phyloP scores from a whole-genome alignment of 2,888 invertebrate species.

The Sicus ferrugineus region DNA sequence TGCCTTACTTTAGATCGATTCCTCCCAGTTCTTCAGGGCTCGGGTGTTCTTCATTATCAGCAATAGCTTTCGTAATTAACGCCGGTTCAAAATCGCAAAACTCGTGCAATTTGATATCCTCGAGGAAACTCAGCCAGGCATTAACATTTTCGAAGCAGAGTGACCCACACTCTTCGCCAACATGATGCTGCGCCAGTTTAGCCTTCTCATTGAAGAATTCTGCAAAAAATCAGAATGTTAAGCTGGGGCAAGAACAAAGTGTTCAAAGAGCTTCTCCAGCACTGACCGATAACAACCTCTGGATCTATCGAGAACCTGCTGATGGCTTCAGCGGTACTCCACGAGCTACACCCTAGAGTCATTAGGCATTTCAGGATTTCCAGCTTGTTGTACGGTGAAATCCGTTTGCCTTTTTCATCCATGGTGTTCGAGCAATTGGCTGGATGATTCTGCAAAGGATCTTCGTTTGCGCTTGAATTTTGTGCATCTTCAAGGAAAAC shows the following conservation, averaged over 20 bases:
- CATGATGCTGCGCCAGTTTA: constrained; percentile 45
- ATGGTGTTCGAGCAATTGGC: neutral
- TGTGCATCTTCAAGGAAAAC: neutral
- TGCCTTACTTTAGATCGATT: constrained; percentile 39
- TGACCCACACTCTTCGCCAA: constrained; percentile 52
- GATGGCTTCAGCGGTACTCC: constrained; percentile 11
- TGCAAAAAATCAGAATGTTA: constrained; percentile 32
- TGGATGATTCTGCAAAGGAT: neutral
- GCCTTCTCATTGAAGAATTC: constrained; percentile 49
- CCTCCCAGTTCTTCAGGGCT: constrained; percentile 33
- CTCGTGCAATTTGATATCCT: constrained; percentile 40
- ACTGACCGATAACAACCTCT: constrained; percentile 11
- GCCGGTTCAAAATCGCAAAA: constrained; percentile 54
- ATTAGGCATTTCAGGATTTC: constrained; percentile 30
- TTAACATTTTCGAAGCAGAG: constrained; percentile 51
- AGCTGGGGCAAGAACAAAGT: neutral
- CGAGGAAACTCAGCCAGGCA: constrained; percentile 53
- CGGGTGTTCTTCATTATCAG: constrained; percentile 39
- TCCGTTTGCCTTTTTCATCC: neutral
- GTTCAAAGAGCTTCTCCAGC: neutral
- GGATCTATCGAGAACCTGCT: constrained; percentile 24
- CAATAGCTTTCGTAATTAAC: constrained; percentile 48
- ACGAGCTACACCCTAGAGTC: constrained; percentile 28
- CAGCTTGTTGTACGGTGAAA: constrained; percentile 30
- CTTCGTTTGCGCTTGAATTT: neutral